phyloP scores from a whole-genome alignment of 2,797 vertebrate genomes.

The Lophius americanus region DNA sequence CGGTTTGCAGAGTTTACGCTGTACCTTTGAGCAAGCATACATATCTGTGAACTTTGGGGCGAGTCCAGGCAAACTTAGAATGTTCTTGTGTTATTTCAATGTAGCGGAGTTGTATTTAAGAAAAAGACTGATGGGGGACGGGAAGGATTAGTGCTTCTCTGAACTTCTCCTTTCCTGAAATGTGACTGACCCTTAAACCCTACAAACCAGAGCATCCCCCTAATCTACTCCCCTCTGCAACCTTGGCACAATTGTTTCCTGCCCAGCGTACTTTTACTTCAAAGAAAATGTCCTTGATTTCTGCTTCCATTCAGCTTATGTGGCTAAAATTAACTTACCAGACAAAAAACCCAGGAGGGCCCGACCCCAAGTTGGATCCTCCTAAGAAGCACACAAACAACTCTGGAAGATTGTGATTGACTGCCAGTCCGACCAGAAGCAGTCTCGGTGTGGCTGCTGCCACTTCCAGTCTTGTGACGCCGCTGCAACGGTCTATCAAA shows the following conservation, averaged over 20 bases:
- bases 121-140: constrained; percentile 64
- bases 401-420: constrained; percentile 63
- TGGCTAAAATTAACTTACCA: constrained; percentile 74
- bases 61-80: constrained; percentile 75
- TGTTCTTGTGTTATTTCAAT: constrained; percentile 70
- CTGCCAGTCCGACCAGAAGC: constrained; percentile 59
- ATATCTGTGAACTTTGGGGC: constrained; percentile 73
- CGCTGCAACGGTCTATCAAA: constrained; percentile 64
- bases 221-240: constrained; percentile 54
- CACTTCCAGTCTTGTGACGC: constrained; percentile 64
- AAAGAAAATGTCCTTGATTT: constrained; percentile 66
- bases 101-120: constrained; percentile 77
- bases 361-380: constrained; percentile 69
- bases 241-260: constrained; percentile 60
- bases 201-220: constrained; percentile 65
- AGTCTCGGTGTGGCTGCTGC: constrained; percentile 53
- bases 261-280: constrained; percentile 60
- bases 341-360: constrained; percentile 57
- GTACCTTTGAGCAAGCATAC: constrained; percentile 74
- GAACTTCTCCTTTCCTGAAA: constrained; percentile 64
- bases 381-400: constrained; percentile 78
- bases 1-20: constrained; percentile 81
- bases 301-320: constrained; percentile 75
- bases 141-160: constrained; percentile 68
- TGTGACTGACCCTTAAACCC: constrained; percentile 68